phyloP scores from a whole-genome alignment of 2,888 invertebrate species.

The Campoplex capitator region DNA sequence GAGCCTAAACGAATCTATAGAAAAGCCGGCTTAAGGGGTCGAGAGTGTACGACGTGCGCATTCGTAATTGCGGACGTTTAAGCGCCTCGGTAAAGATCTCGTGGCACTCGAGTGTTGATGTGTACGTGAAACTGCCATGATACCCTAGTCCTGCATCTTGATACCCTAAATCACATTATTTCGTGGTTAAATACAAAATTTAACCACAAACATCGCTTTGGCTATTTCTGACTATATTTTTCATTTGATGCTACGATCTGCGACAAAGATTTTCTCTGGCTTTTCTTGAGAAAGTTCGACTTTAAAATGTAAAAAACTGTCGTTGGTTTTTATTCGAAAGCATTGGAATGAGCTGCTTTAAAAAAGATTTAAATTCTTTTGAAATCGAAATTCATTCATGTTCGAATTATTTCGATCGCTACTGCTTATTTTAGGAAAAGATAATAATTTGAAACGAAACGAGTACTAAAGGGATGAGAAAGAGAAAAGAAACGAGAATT shows the following conservation, averaged over 20 bases:
- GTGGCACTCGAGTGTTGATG: slow-evolving; percentile 17
- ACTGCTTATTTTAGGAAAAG: too few relatives aligned
- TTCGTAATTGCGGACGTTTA: slow-evolving; percentile 66
- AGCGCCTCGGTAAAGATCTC: slow-evolving; percentile 58
- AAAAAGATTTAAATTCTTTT: neutral
- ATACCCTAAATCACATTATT: slow-evolving; percentile 13
- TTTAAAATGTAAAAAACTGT: neutral
- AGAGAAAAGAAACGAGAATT: too few relatives aligned
- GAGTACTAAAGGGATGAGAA: too few relatives aligned
- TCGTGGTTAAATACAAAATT: neutral
- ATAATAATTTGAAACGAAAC: too few relatives aligned
- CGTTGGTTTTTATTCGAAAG: neutral
- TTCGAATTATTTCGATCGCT: too few relatives aligned
- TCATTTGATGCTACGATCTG: neutral
- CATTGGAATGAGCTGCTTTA: neutral
- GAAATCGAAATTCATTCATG: too few relatives aligned
- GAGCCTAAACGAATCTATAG: slow-evolving; percentile 69
- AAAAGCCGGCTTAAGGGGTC: slow-evolving; percentile 71
- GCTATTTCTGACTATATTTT: neutral
- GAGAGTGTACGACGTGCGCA: slow-evolving; percentile 60
- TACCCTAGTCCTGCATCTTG: slow-evolving; percentile 39
- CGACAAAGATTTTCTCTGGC: neutral
- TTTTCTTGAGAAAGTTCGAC: neutral
- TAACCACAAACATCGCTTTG: slow-evolving; percentile 10
- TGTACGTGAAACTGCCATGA: slow-evolving; percentile 35